A percentile compares a stretch with the other conserved stretches of the same genome.
These are phyloP conservation scores for Chionoecetes opilio DNA, from an alignment of 1,140 invertebrate genomes.

Conservation along the genomic window DNA sequence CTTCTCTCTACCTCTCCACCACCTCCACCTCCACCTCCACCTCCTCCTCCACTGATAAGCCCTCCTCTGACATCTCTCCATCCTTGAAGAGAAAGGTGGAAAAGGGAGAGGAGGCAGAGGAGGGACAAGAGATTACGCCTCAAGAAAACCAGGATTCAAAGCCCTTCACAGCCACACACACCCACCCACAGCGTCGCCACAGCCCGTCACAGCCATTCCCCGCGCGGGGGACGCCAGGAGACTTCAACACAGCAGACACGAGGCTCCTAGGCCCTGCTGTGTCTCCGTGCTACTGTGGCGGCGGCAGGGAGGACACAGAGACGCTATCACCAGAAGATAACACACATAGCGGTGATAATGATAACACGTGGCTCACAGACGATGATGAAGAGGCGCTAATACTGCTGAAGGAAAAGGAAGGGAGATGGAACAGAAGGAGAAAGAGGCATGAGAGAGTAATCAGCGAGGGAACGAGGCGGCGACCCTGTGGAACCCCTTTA, in stretches of 20 bases:
- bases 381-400: background rate
- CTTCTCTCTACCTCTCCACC: background rate
- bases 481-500: background rate
- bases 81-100: background rate
- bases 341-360: background rate
- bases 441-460: background rate
- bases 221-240: conserved; percentile 20
- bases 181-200: background rate
- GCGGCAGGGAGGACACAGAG: background rate
- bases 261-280: background rate
- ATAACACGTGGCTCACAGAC: background rate
- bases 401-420: background rate
- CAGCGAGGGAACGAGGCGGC: background rate
- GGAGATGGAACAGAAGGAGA: background rate
- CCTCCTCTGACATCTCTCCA: background rate
- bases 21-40: background rate
- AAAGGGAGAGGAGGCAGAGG: background rate
- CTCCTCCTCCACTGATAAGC: conserved; percentile 23
- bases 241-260: conserved; percentile 25
- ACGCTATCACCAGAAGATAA: background rate
- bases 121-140: background rate
- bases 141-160: background rate
- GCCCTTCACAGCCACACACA: background rate
- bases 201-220: background rate
- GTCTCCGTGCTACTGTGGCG: background rate